phyloP scores from a whole-genome alignment of 1,140 invertebrate genomes.

The Onthophagus taurus region DNA sequence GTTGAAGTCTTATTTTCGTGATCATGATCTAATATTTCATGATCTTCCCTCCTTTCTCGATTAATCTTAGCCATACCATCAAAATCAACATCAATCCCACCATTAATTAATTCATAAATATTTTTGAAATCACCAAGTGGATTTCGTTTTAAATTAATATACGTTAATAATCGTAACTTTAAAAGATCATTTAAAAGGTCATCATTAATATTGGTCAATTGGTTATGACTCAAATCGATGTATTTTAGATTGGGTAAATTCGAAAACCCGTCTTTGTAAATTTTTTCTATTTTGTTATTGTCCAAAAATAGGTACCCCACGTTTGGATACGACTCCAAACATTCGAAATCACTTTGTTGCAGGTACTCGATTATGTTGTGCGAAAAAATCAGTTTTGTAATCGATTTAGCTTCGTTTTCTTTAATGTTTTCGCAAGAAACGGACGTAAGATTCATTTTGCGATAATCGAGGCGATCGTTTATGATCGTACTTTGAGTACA shows the following conservation, averaged over 20 bases:
- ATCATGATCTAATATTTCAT: not conserved
- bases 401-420: not conserved
- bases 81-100: constrained; percentile 4
- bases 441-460: not conserved
- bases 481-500: no score
- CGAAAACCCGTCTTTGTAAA: not conserved
- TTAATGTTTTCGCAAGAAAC: not conserved
- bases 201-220: not conserved
- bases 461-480: no score
- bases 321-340: constrained; percentile 2
- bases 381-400: constrained; percentile 7
- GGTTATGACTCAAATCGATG: constrained; percentile 5
- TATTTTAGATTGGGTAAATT: constrained; percentile 1
- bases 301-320: constrained; percentile 6
- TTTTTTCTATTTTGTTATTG: constrained; percentile 1
- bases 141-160: constrained; percentile 7
- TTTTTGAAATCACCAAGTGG: constrained; percentile 4
- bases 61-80: not conserved
- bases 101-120: not conserved
- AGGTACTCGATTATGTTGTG: constrained; percentile 3
- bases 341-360: not conserved
- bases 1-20: not conserved
- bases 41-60: not conserved
- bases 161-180: not conserved
- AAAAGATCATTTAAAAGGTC: constrained; percentile 1